Base-by-base conservation (phyloP, 2,113 vertebrate genomes). In the Fukomys damarensis region DNA sequence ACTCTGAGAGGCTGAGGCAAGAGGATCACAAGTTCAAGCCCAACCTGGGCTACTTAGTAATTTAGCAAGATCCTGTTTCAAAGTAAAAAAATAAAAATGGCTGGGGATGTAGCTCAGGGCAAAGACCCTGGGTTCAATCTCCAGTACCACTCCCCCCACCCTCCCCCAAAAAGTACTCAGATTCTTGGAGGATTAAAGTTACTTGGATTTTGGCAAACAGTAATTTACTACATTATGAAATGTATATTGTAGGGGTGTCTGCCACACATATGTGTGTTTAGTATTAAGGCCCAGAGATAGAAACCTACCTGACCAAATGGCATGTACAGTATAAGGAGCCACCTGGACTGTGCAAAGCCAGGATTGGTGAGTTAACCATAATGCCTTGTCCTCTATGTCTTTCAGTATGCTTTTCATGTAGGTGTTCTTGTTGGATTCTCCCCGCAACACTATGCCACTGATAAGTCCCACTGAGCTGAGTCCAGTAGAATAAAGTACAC, bases 401-500 rank as follows among this genome's bases (percentile, higher is more conserved):
- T 76, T 63, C 86, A 76, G 41, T 92, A 86, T 92, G 63, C 24
- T 96, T 93, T 89, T 77, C n/a, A 80, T 81, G 87, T 43, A 88
- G 87, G 76, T 96, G 85, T 58, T 90, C 56, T 92, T 63, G 30
- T 85, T 79, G 90, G 83, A 88, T 82, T 89, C 85, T 58, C 43
- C 17, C 22, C 26, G 91, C 24, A 89, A 93, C 20, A 70, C 43
- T 68, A 58, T 68, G 63, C n/a, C 87, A 93, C 77, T 87, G 41
- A 91, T 86, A 95, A 70, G 59, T 85, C 35, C 56, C 77, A 95
- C 65, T n/a, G 35, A 96, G 76, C 80, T 96, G 61, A 94, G 38
- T 91, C 95, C 63, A 93, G 80, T 83, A 76, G 43, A 95, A 87
- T 59, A 93, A 89, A 94, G 89, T 32, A 86, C 59, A 93, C 52